phyloP scores from a whole-genome alignment of 30 jellyfish, hydroid and myxozoan species.

The Hydractinia echinata region DNA sequence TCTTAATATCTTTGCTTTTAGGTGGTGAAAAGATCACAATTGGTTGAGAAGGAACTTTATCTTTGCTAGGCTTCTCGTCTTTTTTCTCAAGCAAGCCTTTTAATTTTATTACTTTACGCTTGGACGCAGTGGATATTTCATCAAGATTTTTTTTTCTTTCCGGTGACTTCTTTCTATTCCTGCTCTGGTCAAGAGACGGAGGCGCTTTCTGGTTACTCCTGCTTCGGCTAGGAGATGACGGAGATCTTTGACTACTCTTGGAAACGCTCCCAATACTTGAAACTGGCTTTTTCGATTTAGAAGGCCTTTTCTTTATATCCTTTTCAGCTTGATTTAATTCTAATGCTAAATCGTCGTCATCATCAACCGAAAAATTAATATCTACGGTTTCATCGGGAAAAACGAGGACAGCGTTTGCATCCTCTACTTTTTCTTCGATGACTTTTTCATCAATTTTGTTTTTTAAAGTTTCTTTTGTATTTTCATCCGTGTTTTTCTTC shows the following conservation, averaged over 20 bases:
- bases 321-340: slow-evolving; percentile 31
- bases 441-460: not conserved
- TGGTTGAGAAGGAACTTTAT: not conserved
- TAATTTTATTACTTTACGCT: not conserved
- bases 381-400: slow-evolving; percentile 44
- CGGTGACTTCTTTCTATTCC: not conserved
- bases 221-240: not conserved
- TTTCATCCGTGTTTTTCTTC: not conserved
- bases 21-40: not conserved
- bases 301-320: not conserved
- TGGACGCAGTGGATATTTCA: slow-evolving; percentile 5
- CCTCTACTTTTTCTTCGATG: not conserved
- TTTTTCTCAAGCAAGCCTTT: not conserved
- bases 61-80: not conserved
- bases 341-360: slow-evolving; percentile 28
- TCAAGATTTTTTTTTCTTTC: not conserved
- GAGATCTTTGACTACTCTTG: not conserved
- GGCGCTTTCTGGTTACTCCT: not conserved
- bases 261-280: not conserved
- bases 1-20: slow-evolving; percentile 16
- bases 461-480: not conserved
- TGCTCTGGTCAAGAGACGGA: not conserved
- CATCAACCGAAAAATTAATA: slow-evolving; percentile 39
- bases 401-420: slow-evolving; percentile 5
- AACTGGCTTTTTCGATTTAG: not conserved